phyloP scores from a whole-genome alignment of 2,113 vertebrate species.

The Synchiropus splendidus region DNA sequence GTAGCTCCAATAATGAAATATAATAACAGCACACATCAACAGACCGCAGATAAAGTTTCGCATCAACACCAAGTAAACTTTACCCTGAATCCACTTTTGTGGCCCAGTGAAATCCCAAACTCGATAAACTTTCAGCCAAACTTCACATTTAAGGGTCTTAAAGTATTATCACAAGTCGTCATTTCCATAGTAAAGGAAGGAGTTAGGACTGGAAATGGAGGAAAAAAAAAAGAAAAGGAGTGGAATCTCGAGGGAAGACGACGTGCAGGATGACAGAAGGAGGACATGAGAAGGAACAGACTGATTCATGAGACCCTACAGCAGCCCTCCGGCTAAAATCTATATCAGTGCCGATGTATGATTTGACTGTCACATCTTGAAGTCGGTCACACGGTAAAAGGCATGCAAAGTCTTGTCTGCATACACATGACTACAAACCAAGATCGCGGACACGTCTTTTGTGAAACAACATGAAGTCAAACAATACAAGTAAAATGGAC shows the following conservation, averaged over 20 bases:
- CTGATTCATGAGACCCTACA: slow-evolving; percentile 52
- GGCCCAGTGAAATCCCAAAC: slow-evolving; percentile 12
- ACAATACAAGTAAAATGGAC: too few relatives aligned
- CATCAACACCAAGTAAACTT: slow-evolving; percentile 26
- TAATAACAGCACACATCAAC: too few relatives aligned
- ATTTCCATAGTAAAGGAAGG: slow-evolving; percentile 26
- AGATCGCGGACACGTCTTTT: too few relatives aligned
- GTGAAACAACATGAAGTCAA: too few relatives aligned
- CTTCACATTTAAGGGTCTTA: slow-evolving; percentile 8
- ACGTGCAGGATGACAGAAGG: slow-evolving; percentile 18
- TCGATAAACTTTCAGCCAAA: slow-evolving; percentile 35
- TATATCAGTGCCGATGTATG: slow-evolving; percentile 43
- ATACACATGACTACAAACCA: slow-evolving; percentile 5
- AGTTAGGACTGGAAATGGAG: slow-evolving; percentile 37
- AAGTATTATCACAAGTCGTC: slow-evolving; percentile 22
- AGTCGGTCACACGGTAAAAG: slow-evolving; percentile 41
- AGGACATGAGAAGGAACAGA: slow-evolving; percentile 36
- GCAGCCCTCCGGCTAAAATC: slow-evolving; percentile 61
- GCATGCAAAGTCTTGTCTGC: slow-evolving; percentile 5
- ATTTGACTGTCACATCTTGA: slow-evolving; percentile 37
- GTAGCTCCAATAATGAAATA: too few relatives aligned
- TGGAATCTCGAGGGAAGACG: neutral
- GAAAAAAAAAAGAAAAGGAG: slow-evolving; percentile 19
- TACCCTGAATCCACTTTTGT: slow-evolving; percentile 17
- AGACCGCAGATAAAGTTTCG: too few relatives aligned